These are phyloP conservation scores for Syngnathus typhle DNA, from an alignment of 2,113 vertebrate genomes.

Conservation along the genomic window DNA sequence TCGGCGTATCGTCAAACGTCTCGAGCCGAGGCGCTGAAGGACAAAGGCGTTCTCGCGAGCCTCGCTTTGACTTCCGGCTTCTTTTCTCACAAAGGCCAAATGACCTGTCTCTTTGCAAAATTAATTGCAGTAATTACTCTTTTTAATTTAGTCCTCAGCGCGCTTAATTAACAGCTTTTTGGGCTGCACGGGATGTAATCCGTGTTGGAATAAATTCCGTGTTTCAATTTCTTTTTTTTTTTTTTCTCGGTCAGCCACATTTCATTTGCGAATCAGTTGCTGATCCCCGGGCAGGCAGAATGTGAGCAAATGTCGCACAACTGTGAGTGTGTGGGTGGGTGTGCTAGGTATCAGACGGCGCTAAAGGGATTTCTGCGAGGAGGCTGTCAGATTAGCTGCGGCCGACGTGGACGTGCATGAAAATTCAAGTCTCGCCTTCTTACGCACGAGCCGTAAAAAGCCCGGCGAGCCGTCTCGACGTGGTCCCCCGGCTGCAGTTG, in stretches of 20 bases:
- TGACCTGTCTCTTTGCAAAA: background rate
- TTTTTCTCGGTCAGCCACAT: background rate
- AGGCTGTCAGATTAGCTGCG: background rate
- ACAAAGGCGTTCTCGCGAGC: slow-evolving; percentile 15
- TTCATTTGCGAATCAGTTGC: background rate
- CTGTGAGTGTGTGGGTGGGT: background rate
- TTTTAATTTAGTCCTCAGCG: too few relatives aligned
- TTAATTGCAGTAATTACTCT: too few relatives aligned
- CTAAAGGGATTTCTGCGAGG: background rate
- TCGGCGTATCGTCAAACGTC: slow-evolving; percentile 44
- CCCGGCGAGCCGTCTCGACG: slow-evolving; percentile 15
- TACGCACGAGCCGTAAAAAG: background rate
- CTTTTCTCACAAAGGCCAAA: slow-evolving; percentile 6
- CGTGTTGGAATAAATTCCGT: too few relatives aligned
- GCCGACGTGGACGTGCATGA: background rate
- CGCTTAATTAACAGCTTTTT: too few relatives aligned
- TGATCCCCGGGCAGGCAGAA: background rate
- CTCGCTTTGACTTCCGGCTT: slow-evolving; percentile 19
- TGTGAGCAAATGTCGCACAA: background rate
- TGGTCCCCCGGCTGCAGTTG: slow-evolving; percentile 27
- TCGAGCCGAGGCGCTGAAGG: slow-evolving; percentile 59
- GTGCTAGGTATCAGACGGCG: background rate
- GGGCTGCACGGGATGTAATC: too few relatives aligned
- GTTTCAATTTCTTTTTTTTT: too few relatives aligned
- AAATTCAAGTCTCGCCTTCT: slow-evolving; percentile 1